A percentile compares a stretch with the other conserved stretches of the same genome.
Conservation (phyloP, 2,888 invertebrate species). For the Heliconius cydno region DNA sequence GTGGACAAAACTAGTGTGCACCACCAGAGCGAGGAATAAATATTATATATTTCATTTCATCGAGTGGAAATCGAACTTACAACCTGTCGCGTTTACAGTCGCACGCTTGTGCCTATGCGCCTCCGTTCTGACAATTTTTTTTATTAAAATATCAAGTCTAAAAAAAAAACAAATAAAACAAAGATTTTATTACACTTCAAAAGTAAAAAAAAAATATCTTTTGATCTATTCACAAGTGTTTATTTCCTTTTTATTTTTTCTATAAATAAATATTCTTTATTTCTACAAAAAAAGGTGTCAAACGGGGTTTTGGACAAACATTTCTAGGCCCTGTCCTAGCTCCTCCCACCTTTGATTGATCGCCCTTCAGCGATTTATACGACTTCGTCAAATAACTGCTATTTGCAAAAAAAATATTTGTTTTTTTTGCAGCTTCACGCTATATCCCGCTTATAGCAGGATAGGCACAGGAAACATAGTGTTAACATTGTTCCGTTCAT, state of each 20-base stretch:
- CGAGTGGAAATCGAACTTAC: too few relatives aligned
- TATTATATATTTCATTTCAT: too few relatives aligned
- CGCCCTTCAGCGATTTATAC: slow-evolving; percentile 36
- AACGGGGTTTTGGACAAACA: slow-evolving; percentile 4
- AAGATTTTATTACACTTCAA: neutral
- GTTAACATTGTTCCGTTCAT: neutral
- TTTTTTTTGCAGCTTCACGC: neutral
- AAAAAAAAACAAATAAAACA: too few relatives aligned
- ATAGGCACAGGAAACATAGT: neutral
- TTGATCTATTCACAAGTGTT: neutral
- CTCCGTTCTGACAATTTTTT: too few relatives aligned
- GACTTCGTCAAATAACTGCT: slow-evolving; percentile 22
- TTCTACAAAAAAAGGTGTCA: slow-evolving; percentile 6
- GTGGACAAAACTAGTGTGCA: too few relatives aligned
- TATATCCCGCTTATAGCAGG: neutral
- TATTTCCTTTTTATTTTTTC: neutral
- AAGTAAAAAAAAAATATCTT: neutral
- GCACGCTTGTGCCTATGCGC: too few relatives aligned
- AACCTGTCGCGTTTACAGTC: too few relatives aligned
- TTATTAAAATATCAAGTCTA: too few relatives aligned
- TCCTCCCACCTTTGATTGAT: slow-evolving; percentile 51
- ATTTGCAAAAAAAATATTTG: neutral
- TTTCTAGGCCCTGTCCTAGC: slow-evolving; percentile 55
- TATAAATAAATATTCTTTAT: neutral
- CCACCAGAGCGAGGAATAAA: too few relatives aligned